These are phyloP conservation scores for Myocastor coypus DNA, from an alignment of 2,113 vertebrate genomes.

Conservation along the genomic window DNA sequence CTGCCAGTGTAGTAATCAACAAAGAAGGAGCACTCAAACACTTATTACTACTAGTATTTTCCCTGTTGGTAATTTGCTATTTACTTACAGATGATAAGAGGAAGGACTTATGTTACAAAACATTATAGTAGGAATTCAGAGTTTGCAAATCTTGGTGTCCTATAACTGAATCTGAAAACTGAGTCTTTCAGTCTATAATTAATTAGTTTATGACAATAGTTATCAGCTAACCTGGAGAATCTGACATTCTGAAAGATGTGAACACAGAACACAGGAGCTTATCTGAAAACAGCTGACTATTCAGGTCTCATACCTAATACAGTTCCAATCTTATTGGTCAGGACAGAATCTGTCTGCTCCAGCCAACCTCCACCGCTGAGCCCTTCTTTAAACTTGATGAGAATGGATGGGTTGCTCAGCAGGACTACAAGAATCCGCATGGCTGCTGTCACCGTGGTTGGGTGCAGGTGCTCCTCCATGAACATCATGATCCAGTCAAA, in stretches of 20 bases:
- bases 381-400: constrained; percentile 97
- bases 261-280: not conserved
- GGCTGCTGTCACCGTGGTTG: constrained; percentile 94
- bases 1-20: not conserved
- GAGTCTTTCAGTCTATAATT: constrained; percentile 24
- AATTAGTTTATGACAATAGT: not conserved
- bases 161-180: not conserved
- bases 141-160: constrained; percentile 37
- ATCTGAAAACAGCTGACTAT: not conserved
- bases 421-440: constrained; percentile 96
- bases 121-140: not conserved
- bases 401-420: constrained; percentile 94
- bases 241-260: not conserved
- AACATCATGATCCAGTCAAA: constrained; percentile 99
- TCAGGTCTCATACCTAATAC: constrained; percentile 93
- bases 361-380: constrained; percentile 97
- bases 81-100: constrained; percentile 3
- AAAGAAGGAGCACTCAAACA: not conserved
- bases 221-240: not conserved
- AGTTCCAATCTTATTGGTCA: constrained; percentile 98
- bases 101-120: not conserved
- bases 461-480: constrained; percentile 98
- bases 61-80: not conserved
- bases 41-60: not conserved
- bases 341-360: constrained; percentile 97